These are phyloP conservation scores for Ips typographus DNA, from an alignment of 1,140 invertebrate genomes.

Conservation along the genomic window DNA sequence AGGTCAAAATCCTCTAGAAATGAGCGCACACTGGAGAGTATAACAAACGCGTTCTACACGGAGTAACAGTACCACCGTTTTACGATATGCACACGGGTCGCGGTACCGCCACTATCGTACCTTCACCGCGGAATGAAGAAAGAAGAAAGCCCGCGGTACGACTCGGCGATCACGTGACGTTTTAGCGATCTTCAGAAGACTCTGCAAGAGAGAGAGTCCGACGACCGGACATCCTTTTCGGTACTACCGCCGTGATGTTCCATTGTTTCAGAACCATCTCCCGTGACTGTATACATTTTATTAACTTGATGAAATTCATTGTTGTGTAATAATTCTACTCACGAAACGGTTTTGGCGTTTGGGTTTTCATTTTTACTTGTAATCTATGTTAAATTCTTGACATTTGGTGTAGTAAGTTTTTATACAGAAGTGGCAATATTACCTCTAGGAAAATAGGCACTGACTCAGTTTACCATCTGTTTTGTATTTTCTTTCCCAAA, in stretches of 20 bases:
- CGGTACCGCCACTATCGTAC: conserved; percentile 17
- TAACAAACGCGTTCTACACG: conserved; percentile 1
- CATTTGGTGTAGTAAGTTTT: too few species aligned
- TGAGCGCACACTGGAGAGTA: conserved; percentile 11
- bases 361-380: too few species aligned
- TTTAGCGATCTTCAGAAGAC: conserved; percentile 27
- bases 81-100: not conserved
- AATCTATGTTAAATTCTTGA: too few species aligned
- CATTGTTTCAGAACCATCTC: conserved; percentile 20
- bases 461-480: too few species aligned
- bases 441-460: too few species aligned
- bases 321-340: too few species aligned
- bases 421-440: too few species aligned
- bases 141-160: conserved; percentile 35
- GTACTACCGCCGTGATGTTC: conserved; percentile 11
- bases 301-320: too few species aligned
- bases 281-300: conserved; percentile 11
- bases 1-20: conserved; percentile 23
- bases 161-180: conserved; percentile 36
- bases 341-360: too few species aligned
- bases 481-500: too few species aligned
- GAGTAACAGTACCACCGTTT: conserved; percentile 28
- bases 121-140: conserved; percentile 38
- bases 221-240: conserved; percentile 40
- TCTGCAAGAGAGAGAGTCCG: conserved; percentile 35